Percentiles rank a stretch among this genome's conserved stretches.
Evolutionary conservation across 2,113 vertebrate genomes (phyloP).

Genomic region (Podarcis raffonei): DNA sequence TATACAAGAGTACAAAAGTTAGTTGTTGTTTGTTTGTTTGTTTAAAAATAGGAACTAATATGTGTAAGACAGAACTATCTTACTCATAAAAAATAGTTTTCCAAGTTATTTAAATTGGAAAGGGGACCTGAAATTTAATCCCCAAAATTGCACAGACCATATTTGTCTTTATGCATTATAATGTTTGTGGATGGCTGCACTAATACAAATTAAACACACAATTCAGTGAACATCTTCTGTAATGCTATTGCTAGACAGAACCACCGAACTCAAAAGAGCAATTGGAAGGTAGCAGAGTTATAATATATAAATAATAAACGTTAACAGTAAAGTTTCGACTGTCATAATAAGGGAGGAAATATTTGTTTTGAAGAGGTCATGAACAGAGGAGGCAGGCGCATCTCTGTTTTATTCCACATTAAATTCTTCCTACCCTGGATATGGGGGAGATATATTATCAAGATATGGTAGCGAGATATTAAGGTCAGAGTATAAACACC

Average conservation of each 20-base stretch:
- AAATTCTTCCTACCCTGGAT: constrained; percentile 23
- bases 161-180: not conserved
- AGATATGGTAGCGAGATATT: constrained; percentile 13
- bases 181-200: not conserved
- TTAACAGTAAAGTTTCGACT: not conserved
- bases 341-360: not conserved
- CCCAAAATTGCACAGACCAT: not conserved
- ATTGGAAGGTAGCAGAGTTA: not conserved
- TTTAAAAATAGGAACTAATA: not conserved
- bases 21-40: not conserved
- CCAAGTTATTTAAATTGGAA: not conserved
- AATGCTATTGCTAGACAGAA: not conserved
- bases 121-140: not conserved
- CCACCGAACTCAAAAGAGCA: not conserved
- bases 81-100: not conserved
- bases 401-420: constrained; percentile 27
- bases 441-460: constrained; percentile 15
- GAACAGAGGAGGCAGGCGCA: constrained; percentile 34
- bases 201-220: not conserved
- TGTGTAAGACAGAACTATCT: not conserved
- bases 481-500: not conserved
- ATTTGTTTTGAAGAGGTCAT: constrained; percentile 30
- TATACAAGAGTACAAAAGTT: not conserved
- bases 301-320: not conserved
- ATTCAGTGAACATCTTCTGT: not conserved